phyloP scores from a whole-genome alignment of 2,888 invertebrate species.

The Mayetiola destructor region DNA sequence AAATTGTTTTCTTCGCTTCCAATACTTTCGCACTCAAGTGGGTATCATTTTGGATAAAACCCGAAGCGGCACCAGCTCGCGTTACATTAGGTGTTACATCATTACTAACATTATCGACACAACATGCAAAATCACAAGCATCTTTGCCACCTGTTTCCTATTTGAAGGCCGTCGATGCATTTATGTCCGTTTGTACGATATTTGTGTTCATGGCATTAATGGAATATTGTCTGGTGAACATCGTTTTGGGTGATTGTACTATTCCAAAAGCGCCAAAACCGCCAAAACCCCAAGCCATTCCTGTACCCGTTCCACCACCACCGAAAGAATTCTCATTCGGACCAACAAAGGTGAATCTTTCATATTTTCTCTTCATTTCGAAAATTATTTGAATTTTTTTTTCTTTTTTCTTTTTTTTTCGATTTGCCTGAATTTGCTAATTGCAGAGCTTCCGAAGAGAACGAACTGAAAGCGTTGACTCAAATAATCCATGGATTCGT shows the following conservation, averaged over 20 bases:
- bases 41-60: slow-evolving; percentile 90
- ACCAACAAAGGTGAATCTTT: slow-evolving; percentile 18
- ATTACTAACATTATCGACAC: slow-evolving; percentile 73
- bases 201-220: slow-evolving; percentile 77
- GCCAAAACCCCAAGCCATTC: slow-evolving; percentile 21
- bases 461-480: slow-evolving; percentile 27
- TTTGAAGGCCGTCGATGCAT: slow-evolving; percentile 80
- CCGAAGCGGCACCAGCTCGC: slow-evolving; percentile 83
- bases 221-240: slow-evolving; percentile 85
- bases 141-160: slow-evolving; percentile 86
- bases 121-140: slow-evolving; percentile 88
- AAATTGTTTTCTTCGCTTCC: slow-evolving; percentile 14
- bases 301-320: slow-evolving; percentile 22
- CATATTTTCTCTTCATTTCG: neutral
- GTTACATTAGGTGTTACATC: slow-evolving; percentile 88
- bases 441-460: slow-evolving; percentile 5
- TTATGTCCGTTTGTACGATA: slow-evolving; percentile 86
- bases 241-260: slow-evolving; percentile 33
- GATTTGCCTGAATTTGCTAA: neutral
- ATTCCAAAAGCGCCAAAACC: slow-evolving; percentile 33
- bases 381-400: neutral
- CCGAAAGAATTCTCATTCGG: slow-evolving; percentile 25
- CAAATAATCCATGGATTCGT: slow-evolving; percentile 34
- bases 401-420: too few species aligned
- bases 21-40: slow-evolving; percentile 46